Conservation (phyloP, 2,888 invertebrate genomes). For the Poecilobothrus nobilitatus region DNA sequence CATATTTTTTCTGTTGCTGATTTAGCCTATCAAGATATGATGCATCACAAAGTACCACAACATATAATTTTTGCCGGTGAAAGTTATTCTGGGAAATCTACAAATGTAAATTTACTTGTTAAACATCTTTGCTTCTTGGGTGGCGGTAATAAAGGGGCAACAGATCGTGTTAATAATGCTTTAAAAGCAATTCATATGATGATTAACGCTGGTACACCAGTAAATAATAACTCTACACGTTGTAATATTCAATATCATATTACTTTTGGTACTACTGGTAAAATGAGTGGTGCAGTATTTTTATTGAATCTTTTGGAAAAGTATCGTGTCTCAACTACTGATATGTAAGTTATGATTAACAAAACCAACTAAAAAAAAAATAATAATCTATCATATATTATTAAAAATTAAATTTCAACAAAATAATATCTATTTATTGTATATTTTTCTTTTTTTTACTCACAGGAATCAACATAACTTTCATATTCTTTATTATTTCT, state of each 20-base stretch:
- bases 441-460: conserved; percentile 24
- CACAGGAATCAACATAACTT: conserved; percentile 78
- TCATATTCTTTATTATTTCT: conserved; percentile 82
- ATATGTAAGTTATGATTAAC: conserved; percentile 50
- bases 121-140: conserved; percentile 77
- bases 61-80: conserved; percentile 84
- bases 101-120: conserved; percentile 68
- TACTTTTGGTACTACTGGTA: conserved; percentile 75
- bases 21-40: conserved; percentile 80
- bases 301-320: conserved; percentile 83
- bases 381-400: too few relatives aligned
- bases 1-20: conserved; percentile 86
- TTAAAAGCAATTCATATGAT: conserved; percentile 45
- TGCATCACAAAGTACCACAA: conserved; percentile 80
- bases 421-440: too few relatives aligned
- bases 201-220: conserved; percentile 75
- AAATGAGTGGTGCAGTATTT: conserved; percentile 80
- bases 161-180: conserved; percentile 37
- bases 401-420: too few relatives aligned
- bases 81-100: conserved; percentile 85
- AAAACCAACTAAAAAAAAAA: too few relatives aligned
- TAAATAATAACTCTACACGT: conserved; percentile 79
- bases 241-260: conserved; percentile 71
- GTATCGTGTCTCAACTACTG: conserved; percentile 71
- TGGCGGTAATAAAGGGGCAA: conserved; percentile 51